Evolutionary conservation across 2,797 vertebrate species (phyloP).

Genomic region (Danio jaintianensis): DNA sequence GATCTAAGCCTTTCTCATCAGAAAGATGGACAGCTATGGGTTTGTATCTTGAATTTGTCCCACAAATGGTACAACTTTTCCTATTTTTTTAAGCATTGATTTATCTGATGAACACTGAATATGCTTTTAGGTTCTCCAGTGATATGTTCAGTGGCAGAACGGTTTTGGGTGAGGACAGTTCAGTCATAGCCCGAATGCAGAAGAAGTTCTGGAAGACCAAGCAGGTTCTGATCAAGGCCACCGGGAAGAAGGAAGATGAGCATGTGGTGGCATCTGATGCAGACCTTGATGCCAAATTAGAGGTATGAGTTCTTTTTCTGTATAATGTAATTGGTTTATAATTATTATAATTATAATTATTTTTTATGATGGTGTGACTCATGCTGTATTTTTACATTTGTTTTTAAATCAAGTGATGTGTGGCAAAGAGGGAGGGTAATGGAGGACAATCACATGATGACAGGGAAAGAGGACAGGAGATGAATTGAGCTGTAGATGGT

Average conservation of each 20-base stretch:
- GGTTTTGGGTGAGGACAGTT: slow-evolving; percentile 77
- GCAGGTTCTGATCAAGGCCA: slow-evolving; percentile 86
- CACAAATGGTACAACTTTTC: background rate
- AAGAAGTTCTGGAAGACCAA: slow-evolving; percentile 91
- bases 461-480: slow-evolving; percentile 7
- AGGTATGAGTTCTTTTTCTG: slow-evolving; percentile 70
- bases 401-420: background rate
- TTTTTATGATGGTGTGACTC: slow-evolving; percentile 1
- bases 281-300: slow-evolving; percentile 84
- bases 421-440: slow-evolving; percentile 2
- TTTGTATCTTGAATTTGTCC: slow-evolving; percentile 32
- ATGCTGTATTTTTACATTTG: slow-evolving; percentile 3
- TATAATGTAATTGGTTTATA: too few relatives aligned
- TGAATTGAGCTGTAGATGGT: slow-evolving; percentile 20
- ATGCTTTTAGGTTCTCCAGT: slow-evolving; percentile 71
- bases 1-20: slow-evolving; percentile 33
- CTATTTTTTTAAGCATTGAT: background rate
- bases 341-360: too few relatives aligned
- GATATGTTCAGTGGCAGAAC: slow-evolving; percentile 77
- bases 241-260: slow-evolving; percentile 89
- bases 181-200: slow-evolving; percentile 85
- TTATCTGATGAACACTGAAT: background rate
- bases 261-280: slow-evolving; percentile 84
- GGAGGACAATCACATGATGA: background rate
- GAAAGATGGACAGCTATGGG: slow-evolving; percentile 65